Percentiles rank a stretch among this genome's conserved stretches.
Conservation (phyloP, 2,113 vertebrate species). For the Spilogale gracilis region DNA sequence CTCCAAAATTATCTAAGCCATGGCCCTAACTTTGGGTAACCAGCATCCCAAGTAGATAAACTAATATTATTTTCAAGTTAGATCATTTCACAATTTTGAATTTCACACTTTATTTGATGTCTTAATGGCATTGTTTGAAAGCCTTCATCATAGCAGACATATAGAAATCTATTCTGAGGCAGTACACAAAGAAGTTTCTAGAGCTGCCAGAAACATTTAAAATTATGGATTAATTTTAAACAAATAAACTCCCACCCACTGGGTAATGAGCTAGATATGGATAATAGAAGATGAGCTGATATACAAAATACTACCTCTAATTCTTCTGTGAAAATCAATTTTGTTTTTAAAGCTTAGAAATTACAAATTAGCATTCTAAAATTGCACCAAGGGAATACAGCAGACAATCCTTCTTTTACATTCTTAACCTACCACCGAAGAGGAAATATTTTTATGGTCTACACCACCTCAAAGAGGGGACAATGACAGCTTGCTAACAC, state of each 20-base stretch:
- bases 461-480: not conserved
- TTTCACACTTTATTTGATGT: not conserved
- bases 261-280: constrained; percentile 9
- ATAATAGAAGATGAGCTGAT: not conserved
- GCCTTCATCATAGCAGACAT: not conserved
- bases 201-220: constrained; percentile 12
- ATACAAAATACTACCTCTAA: not conserved
- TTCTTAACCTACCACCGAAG: not conserved
- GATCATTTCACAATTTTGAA: not conserved
- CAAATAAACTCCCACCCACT: not conserved
- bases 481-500: not conserved
- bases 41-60: not conserved
- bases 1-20: not conserved
- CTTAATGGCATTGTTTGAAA: constrained; percentile 12
- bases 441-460: not conserved
- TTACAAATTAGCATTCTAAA: not conserved
- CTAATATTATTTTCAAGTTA: not conserved
- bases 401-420: not conserved
- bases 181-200: not conserved
- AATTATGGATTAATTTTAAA: constrained; percentile 42
- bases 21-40: not conserved
- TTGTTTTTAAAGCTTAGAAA: not conserved
- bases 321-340: constrained; percentile 4
- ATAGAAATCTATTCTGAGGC: not conserved
- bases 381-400: not conserved